Evolutionary conservation across 1,140 invertebrate species (phyloP).

Genomic region (Oedothorax gibbosus): DNA sequence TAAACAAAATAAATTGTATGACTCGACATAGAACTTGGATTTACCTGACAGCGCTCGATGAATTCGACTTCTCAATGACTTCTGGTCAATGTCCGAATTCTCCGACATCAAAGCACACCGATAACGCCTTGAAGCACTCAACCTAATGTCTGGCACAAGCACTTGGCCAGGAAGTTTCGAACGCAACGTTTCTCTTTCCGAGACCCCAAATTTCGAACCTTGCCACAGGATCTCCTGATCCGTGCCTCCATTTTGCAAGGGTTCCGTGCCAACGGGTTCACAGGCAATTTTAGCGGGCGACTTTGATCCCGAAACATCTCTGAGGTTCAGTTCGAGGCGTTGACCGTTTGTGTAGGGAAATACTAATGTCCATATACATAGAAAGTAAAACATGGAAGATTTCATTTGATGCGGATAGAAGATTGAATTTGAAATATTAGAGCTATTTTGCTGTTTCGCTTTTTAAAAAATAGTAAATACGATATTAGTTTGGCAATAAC

Average conservation of each 20-base stretch:
- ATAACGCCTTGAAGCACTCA: background rate
- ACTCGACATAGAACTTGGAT: no score
- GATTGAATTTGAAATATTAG: no score
- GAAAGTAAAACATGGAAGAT: no score
- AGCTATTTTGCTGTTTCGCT: no score
- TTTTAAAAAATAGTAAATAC: no score
- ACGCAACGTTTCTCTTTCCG: background rate
- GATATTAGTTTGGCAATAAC: no score
- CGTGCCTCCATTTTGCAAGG: background rate
- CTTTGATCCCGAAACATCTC: background rate
- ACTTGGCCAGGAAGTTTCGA: background rate
- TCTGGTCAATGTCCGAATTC: background rate
- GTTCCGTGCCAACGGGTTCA: background rate
- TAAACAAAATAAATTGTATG: no score
- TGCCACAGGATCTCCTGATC: conserved; percentile 1
- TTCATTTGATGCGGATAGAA: no score
- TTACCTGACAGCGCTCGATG: background rate
- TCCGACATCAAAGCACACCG: background rate
- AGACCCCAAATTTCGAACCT: conserved; percentile 9
- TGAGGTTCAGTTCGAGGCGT: conserved; percentile 5
- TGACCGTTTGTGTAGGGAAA: background rate
- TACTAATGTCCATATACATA: no score
- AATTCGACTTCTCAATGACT: background rate
- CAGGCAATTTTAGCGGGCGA: background rate
- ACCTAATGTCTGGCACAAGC: background rate